These are phyloP conservation scores for human (Homo sapiens) DNA, from an alignment of 2,113 vertebrate genomes.

Conservation along the genomic window GRCh38 chr18:48037001-48037500, in stretches of 20 bases:
- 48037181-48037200: neutral
- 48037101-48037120: neutral
- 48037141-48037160: neutral
- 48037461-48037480: neutral
- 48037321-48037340: neutral
- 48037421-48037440: neutral
- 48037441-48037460: neutral
- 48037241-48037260: neutral
- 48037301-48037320: neutral
- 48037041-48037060: neutral
- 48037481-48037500: neutral
- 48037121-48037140: neutral
- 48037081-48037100: neutral
- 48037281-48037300: neutral
- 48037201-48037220: neutral
- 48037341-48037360: neutral
- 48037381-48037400: constrained; percentile 54
- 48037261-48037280: neutral
- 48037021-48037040: neutral
- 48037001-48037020: neutral
- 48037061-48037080: neutral
- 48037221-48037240: neutral
- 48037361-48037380: neutral
- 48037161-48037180: constrained; percentile 14
- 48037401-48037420: constrained; percentile 6